A percentile compares a stretch with the other conserved stretches of the same genome.
These are phyloP conservation scores for Barnardius zonarius DNA, from an alignment of 2,113 vertebrate species.

Conservation along the genomic window DNA sequence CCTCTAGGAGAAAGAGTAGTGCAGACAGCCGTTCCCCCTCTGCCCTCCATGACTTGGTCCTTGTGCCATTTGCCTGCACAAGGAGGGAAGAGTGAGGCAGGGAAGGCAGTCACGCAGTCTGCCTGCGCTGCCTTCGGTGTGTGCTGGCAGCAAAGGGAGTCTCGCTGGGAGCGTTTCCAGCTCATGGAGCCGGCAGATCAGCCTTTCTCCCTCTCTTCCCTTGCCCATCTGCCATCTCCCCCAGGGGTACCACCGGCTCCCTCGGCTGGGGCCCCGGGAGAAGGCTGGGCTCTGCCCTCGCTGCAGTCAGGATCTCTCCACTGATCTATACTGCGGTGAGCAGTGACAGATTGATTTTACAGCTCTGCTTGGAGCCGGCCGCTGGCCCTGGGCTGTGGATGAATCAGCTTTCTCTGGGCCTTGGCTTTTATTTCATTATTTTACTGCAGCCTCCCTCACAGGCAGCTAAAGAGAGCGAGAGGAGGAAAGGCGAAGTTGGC, in stretches of 20 bases:
- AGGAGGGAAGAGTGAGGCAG: neutral
- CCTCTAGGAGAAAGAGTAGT: neutral
- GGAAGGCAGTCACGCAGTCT: neutral
- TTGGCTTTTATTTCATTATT: slow-evolving; percentile 72
- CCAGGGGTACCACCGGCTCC: neutral
- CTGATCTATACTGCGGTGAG: slow-evolving; percentile 70
- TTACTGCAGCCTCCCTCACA: slow-evolving; percentile 55
- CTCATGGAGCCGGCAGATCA: accelerated
- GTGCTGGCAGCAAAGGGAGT: neutral
- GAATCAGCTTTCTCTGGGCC: slow-evolving; percentile 75
- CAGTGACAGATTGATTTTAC: slow-evolving; percentile 75
- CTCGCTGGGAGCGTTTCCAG: neutral
- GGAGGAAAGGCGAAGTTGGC: neutral
- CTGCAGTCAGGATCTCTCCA: slow-evolving; percentile 57
- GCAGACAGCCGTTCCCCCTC: neutral
- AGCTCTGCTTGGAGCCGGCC: slow-evolving; percentile 64
- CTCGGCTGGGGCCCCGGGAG: neutral
- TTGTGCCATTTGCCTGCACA: accelerated
- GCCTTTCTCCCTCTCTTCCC: neutral
- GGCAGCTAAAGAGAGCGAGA: slow-evolving; percentile 36
- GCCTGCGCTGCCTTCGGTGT: neutral
- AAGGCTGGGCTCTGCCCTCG: slow-evolving; percentile 22
- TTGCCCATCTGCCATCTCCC: neutral
- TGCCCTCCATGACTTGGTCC: neutral
- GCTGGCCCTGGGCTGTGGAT: slow-evolving; percentile 71